Conservation (phyloP, 2,113 vertebrate genomes). For the Calypte anna region DNA sequence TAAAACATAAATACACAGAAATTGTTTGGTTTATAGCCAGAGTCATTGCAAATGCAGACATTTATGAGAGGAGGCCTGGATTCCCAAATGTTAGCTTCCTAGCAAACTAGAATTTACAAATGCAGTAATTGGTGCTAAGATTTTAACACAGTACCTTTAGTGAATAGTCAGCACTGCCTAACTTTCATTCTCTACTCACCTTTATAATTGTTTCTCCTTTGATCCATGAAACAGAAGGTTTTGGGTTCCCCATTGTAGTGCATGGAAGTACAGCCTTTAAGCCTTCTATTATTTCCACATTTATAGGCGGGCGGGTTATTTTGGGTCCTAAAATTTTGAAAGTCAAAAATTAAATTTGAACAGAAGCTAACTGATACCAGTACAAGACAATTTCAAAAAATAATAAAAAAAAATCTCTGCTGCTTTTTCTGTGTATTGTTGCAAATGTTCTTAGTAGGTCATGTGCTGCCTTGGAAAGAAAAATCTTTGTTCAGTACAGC, state of each 20-base stretch:
- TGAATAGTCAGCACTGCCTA: neutral
- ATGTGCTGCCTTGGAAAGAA: neutral
- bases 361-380: neutral
- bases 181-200: conserved; percentile 73
- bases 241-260: conserved; percentile 92
- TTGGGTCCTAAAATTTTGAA: conserved; percentile 86
- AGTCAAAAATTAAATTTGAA: neutral
- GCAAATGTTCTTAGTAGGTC: neutral
- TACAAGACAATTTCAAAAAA: neutral
- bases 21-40: neutral
- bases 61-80: neutral
- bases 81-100: neutral
- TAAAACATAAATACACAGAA: neutral
- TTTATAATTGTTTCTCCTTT: conserved; percentile 90
- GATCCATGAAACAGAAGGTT: conserved; percentile 93
- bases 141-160: neutral
- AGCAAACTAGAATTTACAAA: neutral
- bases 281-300: conserved; percentile 89
- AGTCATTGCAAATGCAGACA: neutral
- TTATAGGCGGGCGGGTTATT: conserved; percentile 92
- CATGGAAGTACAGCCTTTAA: conserved; percentile 95
- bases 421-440: neutral
- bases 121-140: neutral
- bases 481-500: neutral
- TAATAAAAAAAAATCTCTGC: neutral